These are phyloP conservation scores for Caenorhabditis drosophilae DNA, from an alignment of 2,888 invertebrate genomes.

Conservation along the genomic window DNA sequence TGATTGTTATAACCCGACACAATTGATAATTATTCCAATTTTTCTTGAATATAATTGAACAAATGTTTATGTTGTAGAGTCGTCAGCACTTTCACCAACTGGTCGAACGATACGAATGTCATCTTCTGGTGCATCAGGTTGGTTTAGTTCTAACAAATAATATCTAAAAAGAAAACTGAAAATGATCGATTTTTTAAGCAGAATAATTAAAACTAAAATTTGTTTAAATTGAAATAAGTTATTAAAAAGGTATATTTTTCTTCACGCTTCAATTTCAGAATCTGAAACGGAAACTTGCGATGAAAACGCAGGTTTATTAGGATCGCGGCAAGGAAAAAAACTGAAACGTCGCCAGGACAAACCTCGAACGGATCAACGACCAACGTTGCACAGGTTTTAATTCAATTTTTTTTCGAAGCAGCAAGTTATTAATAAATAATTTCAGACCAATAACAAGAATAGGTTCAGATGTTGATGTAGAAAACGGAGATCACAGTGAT, in stretches of 20 bases:
- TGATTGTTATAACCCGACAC: too few relatives aligned
- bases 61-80: constrained; percentile 31
- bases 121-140: constrained; percentile 31
- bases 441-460: constrained; percentile 38
- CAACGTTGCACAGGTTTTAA: constrained; percentile 34
- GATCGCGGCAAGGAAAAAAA: neutral
- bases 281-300: constrained; percentile 41
- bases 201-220: too few relatives aligned
- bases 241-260: neutral
- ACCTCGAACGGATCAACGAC: constrained; percentile 17
- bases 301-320: constrained; percentile 41
- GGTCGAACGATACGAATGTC: constrained; percentile 28
- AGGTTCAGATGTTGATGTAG: constrained; percentile 29
- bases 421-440: neutral
- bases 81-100: constrained; percentile 28
- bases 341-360: constrained; percentile 9
- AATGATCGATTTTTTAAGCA: too few relatives aligned
- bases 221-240: too few relatives aligned
- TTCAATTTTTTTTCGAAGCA: neutral
- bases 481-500: constrained; percentile 32
- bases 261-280: constrained; percentile 17
- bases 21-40: too few relatives aligned
- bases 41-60: too few relatives aligned
- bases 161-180: neutral
- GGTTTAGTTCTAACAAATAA: neutral